Evolutionary conservation across 1,140 invertebrate species (phyloP).

Genomic region (Dendroctonus valens): DNA sequence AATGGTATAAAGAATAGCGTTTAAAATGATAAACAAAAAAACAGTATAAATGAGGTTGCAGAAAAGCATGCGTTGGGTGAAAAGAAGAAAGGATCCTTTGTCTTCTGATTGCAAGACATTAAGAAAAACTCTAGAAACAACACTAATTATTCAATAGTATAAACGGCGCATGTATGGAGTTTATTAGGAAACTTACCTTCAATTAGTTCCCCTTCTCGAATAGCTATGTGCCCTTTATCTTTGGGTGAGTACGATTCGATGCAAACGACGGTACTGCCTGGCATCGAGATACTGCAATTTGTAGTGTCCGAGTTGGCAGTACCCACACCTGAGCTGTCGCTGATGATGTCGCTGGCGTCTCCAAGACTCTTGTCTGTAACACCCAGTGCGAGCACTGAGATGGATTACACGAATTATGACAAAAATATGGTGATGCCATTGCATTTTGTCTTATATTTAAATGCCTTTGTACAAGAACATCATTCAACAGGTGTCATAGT

Average conservation of each 20-base stretch:
- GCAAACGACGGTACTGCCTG: slow-evolving; percentile 84
- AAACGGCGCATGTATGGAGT: background rate
- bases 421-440: background rate
- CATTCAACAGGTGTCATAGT: too few relatives aligned
- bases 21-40: background rate
- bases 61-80: background rate
- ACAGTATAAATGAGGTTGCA: background rate
- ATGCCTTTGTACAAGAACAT: too few relatives aligned
- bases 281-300: slow-evolving; percentile 71
- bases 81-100: too few relatives aligned
- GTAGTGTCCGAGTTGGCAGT: slow-evolving; percentile 84
- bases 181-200: slow-evolving; percentile 65
- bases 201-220: slow-evolving; percentile 85
- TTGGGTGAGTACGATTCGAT: slow-evolving; percentile 75
- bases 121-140: too few relatives aligned
- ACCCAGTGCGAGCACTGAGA: slow-evolving; percentile 50
- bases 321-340: slow-evolving; percentile 85
- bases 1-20: background rate
- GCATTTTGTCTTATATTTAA: too few relatives aligned
- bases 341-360: slow-evolving; percentile 84
- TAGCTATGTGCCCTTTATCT: slow-evolving; percentile 71
- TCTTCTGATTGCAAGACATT: too few relatives aligned
- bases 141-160: too few relatives aligned
- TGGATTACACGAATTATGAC: slow-evolving; percentile 31
- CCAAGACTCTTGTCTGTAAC: slow-evolving; percentile 81